Conservation (phyloP, 2,113 vertebrate genomes). For the Aphyosemion australe region DNA sequence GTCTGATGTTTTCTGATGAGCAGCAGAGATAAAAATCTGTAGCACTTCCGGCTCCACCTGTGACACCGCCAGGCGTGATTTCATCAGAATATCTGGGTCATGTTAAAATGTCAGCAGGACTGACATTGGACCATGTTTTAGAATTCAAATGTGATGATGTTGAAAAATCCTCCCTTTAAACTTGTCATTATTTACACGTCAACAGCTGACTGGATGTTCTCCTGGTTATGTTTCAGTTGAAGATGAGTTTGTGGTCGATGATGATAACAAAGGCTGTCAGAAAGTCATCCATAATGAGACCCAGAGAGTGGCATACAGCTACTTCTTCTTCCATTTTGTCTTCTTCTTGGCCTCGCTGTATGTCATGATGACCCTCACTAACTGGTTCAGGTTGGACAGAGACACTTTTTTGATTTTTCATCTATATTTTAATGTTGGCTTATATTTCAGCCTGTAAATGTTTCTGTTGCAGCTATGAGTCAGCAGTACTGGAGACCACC, state of each 20-base stretch:
- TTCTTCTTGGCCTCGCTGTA: conserved; percentile 94
- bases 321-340: conserved; percentile 94
- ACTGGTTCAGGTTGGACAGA: conserved; percentile 90
- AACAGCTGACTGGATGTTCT: neutral
- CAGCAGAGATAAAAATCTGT: too few species aligned
- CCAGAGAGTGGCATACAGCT: conserved; percentile 88
- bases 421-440: neutral
- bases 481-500: conserved; percentile 87
- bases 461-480: conserved; percentile 84
- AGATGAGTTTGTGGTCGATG: conserved; percentile 68
- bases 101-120: too few species aligned
- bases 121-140: too few species aligned
- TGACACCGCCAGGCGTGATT: too few species aligned
- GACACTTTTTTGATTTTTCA: neutral
- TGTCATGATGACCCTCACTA: conserved; percentile 96
- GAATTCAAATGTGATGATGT: too few species aligned
- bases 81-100: too few species aligned
- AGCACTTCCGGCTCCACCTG: too few species aligned
- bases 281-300: conserved; percentile 84
- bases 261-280: conserved; percentile 76
- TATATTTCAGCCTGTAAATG: neutral
- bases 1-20: too few species aligned
- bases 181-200: too few species aligned
- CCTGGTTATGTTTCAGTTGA: conserved; percentile 34
- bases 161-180: too few species aligned